Conservation (phyloP, 2,888 invertebrate species). For the Operophtera brumata region DNA sequence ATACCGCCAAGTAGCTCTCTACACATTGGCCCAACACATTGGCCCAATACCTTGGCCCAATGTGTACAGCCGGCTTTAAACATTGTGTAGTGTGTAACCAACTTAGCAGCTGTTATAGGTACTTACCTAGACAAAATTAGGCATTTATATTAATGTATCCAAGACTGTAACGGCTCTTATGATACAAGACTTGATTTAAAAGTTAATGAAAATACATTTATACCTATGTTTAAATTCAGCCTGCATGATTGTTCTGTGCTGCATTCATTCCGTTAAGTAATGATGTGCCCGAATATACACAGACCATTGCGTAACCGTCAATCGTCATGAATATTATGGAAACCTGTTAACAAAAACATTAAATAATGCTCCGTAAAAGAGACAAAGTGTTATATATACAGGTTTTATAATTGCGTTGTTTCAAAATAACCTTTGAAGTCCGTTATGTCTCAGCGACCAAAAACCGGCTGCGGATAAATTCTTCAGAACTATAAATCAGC, state of each 20-base stretch:
- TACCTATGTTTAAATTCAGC: not conserved
- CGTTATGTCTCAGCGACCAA: not conserved
- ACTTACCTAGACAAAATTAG: too few relatives aligned
- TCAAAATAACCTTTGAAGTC: not conserved
- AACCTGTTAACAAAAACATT: slow-evolving; percentile 3
- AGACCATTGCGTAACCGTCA: not conserved
- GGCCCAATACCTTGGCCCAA: too few relatives aligned
- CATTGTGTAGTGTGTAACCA: too few relatives aligned
- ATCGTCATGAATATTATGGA: not conserved
- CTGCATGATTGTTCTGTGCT: not conserved
- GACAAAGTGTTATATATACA: not conserved
- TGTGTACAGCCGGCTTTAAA: too few relatives aligned
- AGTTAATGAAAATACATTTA: not conserved
- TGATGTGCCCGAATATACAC: not conserved
- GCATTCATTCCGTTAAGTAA: not conserved
- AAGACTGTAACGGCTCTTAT: too few relatives aligned
- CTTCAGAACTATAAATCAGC: too few relatives aligned
- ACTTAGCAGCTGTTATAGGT: too few relatives aligned
- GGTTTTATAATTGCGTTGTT: not conserved
- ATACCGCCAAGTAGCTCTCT: too few relatives aligned
- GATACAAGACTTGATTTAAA: too few relatives aligned
- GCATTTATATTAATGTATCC: too few relatives aligned
- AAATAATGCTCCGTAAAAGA: not conserved
- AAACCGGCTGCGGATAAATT: not conserved
- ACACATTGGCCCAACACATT: too few relatives aligned